Evolutionary conservation across 2,113 vertebrate species (phyloP).

Genomic region (Gadus chalcogrammus): DNA sequence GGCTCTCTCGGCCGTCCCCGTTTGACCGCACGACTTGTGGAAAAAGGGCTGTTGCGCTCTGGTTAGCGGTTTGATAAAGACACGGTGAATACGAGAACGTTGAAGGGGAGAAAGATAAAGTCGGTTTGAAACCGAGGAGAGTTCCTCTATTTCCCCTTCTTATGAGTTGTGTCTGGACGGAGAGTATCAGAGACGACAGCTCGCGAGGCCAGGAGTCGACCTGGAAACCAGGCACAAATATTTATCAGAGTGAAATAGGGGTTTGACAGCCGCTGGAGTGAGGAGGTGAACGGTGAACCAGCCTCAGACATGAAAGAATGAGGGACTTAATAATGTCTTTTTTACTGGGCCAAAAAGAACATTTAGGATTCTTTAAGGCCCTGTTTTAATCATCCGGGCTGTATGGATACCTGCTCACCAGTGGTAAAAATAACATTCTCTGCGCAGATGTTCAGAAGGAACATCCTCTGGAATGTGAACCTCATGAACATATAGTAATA

Average conservation of each 20-base stretch:
- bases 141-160: too few species aligned
- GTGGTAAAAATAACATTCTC: constrained; percentile 23
- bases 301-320: constrained; percentile 50
- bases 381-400: constrained; percentile 25
- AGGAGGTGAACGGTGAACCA: constrained; percentile 46
- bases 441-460: constrained; percentile 8
- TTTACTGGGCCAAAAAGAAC: constrained; percentile 41
- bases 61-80: too few species aligned
- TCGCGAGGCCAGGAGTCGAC: constrained; percentile 42
- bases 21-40: too few species aligned
- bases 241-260: constrained; percentile 48
- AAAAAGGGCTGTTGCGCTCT: too few species aligned
- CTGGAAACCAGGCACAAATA: constrained; percentile 57
- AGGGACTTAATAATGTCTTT: constrained; percentile 41
- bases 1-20: too few species aligned
- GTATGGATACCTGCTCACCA: constrained; percentile 30
- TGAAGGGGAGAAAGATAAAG: too few species aligned
- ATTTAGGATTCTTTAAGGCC: constrained; percentile 34
- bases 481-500: too few species aligned
- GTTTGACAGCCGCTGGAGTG: constrained; percentile 42
- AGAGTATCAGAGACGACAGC: constrained; percentile 36
- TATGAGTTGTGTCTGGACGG: constrained; percentile 6
- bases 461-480: too few species aligned
- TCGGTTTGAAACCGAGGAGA: too few species aligned
- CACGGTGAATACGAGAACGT: too few species aligned